Evolutionary conservation across 2,113 vertebrate genomes (phyloP), one percentile per base, ranked within the genome.

Genomic region (Motacilla alba): DNA sequence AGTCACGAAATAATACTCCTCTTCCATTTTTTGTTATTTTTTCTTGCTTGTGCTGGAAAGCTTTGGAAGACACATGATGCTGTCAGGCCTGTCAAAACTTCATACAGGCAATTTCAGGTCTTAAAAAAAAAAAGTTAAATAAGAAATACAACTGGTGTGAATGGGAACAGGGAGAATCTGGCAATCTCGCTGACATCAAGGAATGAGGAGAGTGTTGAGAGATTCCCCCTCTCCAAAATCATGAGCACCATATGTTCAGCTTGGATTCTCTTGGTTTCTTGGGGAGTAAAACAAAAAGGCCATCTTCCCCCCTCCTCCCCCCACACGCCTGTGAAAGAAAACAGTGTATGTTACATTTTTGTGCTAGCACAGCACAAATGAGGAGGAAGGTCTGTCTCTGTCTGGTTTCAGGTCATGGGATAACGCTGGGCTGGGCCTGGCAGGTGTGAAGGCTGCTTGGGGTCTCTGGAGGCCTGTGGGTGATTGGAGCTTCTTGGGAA

Each of bases 1-100:
- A 95, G 55, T 83, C 88, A 90, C 18, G 59, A 60, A 90, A 91
- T 94, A 77, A 74, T 56, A 33, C 18, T 59, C 2, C 0, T 1
- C 86, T 93, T 84, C 46, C 21, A 6, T 43, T 78, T 84, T 84
- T 77, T 66, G 39, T 63, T 59, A 37, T 85, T 90, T 75, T 80
- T 41, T 27, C 75, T 85, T 93, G 63, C 88, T 93, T 88, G 39
- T 80, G 21, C 90, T 96, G 80, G 83, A 88, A 95, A 77, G 64
- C 64, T 93, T 74, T 74, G 46, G 68, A 75, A 92, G 85, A 77
- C 73, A 62, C 90, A 89, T 10, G 63, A 93, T 88, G 83, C 93
- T 93, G 92, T 95, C 95, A 95, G 78, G 56, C 19, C 63, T 94
- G 94, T 96, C 95, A 96, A 93, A 96, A 95, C 64, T 89, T 93